These are phyloP conservation scores for Tapirus terrestris DNA, from an alignment of 2,113 vertebrate genomes.

Conservation along the genomic window DNA sequence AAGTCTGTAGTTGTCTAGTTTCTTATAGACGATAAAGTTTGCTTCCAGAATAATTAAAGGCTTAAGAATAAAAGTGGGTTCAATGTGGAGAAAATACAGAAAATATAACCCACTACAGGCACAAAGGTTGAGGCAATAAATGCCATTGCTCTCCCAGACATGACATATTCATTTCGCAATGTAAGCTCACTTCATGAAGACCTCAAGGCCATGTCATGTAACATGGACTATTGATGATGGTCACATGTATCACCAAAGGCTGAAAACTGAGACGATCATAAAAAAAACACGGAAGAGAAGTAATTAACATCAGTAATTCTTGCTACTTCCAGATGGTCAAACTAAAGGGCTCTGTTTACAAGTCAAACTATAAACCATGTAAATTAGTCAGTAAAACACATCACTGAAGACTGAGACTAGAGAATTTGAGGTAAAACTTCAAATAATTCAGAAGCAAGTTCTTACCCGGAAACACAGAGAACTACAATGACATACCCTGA, in stretches of 20 bases:
- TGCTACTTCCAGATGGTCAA: slow-evolving; percentile 58
- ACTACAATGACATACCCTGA: neutral
- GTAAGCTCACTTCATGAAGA: slow-evolving; percentile 50
- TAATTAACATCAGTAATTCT: slow-evolving; percentile 66
- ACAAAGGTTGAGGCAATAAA: neutral
- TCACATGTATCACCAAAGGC: slow-evolving; percentile 59
- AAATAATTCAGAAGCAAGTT: slow-evolving; percentile 25
- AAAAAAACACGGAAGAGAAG: slow-evolving; percentile 45
- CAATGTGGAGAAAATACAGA: neutral
- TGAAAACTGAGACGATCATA: slow-evolving; percentile 50
- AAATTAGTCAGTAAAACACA: slow-evolving; percentile 55
- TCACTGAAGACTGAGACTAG: slow-evolving; percentile 24
- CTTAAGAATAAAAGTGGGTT: neutral
- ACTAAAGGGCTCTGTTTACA: slow-evolving; percentile 35
- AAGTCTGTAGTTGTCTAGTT: neutral
- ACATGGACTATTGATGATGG: slow-evolving; percentile 65
- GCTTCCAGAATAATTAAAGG: neutral
- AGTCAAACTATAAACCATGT: slow-evolving; percentile 54
- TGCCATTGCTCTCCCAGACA: neutral
- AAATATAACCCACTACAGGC: neutral
- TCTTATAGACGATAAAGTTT: neutral
- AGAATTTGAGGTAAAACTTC: neutral
- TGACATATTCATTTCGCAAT: neutral
- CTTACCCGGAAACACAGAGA: neutral
- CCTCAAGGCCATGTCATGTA: slow-evolving; percentile 38